Evolutionary conservation across 2,797 vertebrate genomes (phyloP).

Genomic region (Cirrhinus mrigala): DNA sequence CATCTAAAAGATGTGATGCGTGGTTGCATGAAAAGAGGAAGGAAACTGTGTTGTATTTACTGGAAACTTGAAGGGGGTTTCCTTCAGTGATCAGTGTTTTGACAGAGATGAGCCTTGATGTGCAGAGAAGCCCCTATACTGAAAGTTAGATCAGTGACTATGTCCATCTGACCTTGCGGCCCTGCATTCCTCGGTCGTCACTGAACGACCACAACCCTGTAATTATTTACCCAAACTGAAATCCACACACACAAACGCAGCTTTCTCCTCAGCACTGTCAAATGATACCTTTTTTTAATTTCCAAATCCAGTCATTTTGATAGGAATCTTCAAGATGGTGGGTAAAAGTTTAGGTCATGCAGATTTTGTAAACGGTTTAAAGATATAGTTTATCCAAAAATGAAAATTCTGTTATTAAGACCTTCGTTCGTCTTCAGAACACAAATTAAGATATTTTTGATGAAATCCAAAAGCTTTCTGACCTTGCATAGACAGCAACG

Average conservation of each 20-base stretch:
- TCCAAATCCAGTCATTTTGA: not conserved
- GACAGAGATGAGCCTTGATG: slow-evolving; percentile 10
- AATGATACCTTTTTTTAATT: too few species aligned
- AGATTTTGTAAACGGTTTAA: not conserved
- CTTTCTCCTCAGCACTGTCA: slow-evolving; percentile 2
- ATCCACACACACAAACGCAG: not conserved
- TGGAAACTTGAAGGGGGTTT: slow-evolving; percentile 50
- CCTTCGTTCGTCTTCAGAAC: too few species aligned
- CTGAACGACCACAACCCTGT: slow-evolving; percentile 47
- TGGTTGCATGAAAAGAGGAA: slow-evolving; percentile 17
- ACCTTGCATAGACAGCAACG: too few species aligned
- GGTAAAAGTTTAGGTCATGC: not conserved
- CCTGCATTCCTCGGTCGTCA: slow-evolving; percentile 53
- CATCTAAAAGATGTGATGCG: not conserved
- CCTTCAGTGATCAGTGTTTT: slow-evolving; percentile 47
- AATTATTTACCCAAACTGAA: slow-evolving; percentile 54
- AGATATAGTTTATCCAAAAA: not conserved
- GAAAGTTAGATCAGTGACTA: not conserved
- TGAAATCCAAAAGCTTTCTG: too few species aligned
- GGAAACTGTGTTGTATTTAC: slow-evolving; percentile 52
- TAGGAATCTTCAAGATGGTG: not conserved
- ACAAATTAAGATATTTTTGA: too few species aligned
- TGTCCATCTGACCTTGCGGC: slow-evolving; percentile 42
- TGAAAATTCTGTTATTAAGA: too few species aligned
- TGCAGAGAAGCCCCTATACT: not conserved